Evolutionary conservation across 2,797 vertebrate species (phyloP).

Genomic region (Tolypeutes matacus): DNA sequence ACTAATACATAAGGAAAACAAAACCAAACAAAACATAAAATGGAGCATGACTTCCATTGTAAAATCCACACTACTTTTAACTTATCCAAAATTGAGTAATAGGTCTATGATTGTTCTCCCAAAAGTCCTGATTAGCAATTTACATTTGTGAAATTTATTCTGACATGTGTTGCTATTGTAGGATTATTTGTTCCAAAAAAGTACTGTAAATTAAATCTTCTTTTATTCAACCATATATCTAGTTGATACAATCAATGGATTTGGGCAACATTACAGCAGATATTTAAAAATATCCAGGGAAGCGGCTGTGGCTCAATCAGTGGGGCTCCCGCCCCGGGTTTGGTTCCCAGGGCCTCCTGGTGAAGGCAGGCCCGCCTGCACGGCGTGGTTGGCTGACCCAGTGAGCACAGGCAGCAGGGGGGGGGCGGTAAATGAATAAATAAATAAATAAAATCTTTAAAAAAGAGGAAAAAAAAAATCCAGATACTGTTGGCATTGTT

Average conservation of each 20-base stretch:
- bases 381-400: too few species aligned
- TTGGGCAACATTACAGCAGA: not conserved
- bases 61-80: slow-evolving; percentile 36
- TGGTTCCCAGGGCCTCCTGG: too few species aligned
- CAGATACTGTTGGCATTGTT: not conserved
- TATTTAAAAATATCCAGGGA: slow-evolving; percentile 1
- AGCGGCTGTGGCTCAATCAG: too few species aligned
- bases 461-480: too few species aligned
- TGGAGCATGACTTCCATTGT: not conserved
- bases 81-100: not conserved
- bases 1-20: not conserved
- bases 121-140: not conserved
- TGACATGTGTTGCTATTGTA: not conserved
- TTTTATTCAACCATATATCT: not conserved
- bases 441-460: too few species aligned
- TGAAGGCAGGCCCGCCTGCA: too few species aligned
- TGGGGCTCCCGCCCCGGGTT: too few species aligned
- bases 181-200: slow-evolving; percentile 6
- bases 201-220: not conserved
- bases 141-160: not conserved
- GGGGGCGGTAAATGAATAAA: too few species aligned
- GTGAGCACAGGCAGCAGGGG: too few species aligned
- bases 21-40: not conserved
- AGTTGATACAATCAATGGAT: not conserved
- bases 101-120: not conserved